Evolutionary conservation across 2,888 invertebrate genomes (phyloP), one percentile per base, ranked within the genome.

Genomic region (Polia nebulosa): DNA sequence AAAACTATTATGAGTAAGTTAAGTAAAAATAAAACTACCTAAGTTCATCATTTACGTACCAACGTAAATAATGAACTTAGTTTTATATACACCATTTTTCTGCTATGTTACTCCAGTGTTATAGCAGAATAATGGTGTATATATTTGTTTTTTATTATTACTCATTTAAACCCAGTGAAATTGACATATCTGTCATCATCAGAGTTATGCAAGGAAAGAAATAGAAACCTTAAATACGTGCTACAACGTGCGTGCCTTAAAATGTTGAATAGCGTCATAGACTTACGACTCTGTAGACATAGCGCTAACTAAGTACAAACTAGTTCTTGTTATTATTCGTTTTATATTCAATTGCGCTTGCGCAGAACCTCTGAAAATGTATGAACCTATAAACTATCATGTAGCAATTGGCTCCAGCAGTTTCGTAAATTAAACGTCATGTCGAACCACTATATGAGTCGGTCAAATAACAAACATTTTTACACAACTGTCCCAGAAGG

Each of bases 171-270:
- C 27, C 22, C 32, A 79, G 84, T 86, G 85, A 87, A 89, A 88
- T 85, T 89, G 85, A 86, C 82, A 85, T 84, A 83, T 83, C 76
- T 81, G 80, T 81, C 76, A 78, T 71, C 52, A 52, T 32, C 65
- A 32, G 36, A 70, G 67, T 36, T 90, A 84, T 81, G 89, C 84
- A 90, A 91, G 70, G 56, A 57, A 63, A 83, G 85, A 87, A 88
- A 88, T 88, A 89, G 89, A 90, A 90, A 89, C 87, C 86, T 84
- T 86, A 82, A 85, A 83, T 85, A 85, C 81, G 81, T 73, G 69
- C 76, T 59, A 83, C 84, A 81, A 86, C 84, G 86, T 88, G 85
- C 85, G 79, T 81, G 82, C 81, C 67, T 80, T 76, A 76, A 84
- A 82, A 76, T 72, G 58, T 63, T 61, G 59, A 76, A 61, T 67